Evolutionary conservation across 2,797 vertebrate species (phyloP).

Genomic region (Micropoecilia bifurca): DNA sequence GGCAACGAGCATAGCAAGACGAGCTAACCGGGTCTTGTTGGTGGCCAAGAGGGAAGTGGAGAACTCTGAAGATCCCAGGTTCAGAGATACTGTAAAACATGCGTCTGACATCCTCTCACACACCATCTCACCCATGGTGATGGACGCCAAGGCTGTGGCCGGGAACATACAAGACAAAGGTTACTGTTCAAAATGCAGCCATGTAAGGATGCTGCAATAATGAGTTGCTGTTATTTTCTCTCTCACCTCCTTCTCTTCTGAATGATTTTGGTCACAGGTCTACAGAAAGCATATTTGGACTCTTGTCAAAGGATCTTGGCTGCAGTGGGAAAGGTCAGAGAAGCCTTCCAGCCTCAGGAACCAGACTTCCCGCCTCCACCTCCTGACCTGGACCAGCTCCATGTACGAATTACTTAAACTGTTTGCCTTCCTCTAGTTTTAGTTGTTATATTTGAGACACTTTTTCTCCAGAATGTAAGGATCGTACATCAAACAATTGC

Average conservation of each 20-base stretch:
- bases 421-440: not conserved
- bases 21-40: constrained; percentile 94
- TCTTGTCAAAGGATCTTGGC: constrained; percentile 94
- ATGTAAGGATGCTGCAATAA: not conserved
- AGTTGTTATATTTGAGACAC: not conserved
- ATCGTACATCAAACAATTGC: not conserved
- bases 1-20: constrained; percentile 97
- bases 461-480: not conserved
- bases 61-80: constrained; percentile 97
- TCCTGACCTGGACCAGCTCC: constrained; percentile 95
- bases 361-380: constrained; percentile 96
- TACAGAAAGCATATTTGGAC: constrained; percentile 96
- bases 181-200: constrained; percentile 44
- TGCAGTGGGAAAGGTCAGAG: constrained; percentile 96
- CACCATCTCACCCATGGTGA: constrained; percentile 98
- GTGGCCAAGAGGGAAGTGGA: constrained; percentile 97
- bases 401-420: constrained; percentile 68
- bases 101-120: constrained; percentile 94
- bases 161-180: constrained; percentile 97
- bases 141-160: constrained; percentile 96
- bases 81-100: constrained; percentile 93
- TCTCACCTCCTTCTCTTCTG: not conserved
- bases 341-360: constrained; percentile 97
- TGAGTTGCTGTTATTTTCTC: not conserved
- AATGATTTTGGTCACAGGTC: constrained; percentile 73